These are phyloP conservation scores for Teinopalpus imperialis DNA, from an alignment of 2,888 invertebrate genomes.

Conservation along the genomic window DNA sequence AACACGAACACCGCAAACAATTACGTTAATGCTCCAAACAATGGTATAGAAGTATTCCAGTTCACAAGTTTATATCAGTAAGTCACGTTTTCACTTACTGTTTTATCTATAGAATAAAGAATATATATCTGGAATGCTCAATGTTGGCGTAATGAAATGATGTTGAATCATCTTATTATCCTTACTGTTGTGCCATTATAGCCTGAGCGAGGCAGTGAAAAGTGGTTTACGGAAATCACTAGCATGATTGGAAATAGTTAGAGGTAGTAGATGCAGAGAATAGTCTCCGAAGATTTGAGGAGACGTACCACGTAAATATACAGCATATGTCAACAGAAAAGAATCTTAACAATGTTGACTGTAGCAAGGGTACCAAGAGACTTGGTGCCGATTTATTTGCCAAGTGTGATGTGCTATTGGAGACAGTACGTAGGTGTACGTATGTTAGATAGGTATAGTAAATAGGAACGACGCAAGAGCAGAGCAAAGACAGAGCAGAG, in stretches of 20 bases:
- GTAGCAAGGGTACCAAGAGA: conserved; percentile 12
- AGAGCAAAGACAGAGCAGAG: conserved; percentile 63
- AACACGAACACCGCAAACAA: conserved; percentile 13
- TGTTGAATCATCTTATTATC: neutral
- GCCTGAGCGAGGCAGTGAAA: neutral
- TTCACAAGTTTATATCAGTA: conserved; percentile 43
- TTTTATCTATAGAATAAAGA: conserved; percentile 22
- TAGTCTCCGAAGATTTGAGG: neutral
- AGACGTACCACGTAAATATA: conserved; percentile 5
- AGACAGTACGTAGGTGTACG: conserved; percentile 28
- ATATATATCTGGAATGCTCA: conserved; percentile 3
- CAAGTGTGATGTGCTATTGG: conserved; percentile 17
- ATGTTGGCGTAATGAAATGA: conserved; percentile 4
- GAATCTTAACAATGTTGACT: conserved; percentile 18
- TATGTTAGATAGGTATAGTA: conserved; percentile 32
- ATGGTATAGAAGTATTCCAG: conserved; percentile 39
- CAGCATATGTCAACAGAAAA: conserved; percentile 11
- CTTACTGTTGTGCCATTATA: neutral
- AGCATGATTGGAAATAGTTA: conserved; percentile 6
- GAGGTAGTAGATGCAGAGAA: conserved; percentile 8
- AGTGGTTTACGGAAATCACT: conserved; percentile 5
- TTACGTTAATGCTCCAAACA: conserved; percentile 41
- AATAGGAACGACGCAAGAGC: conserved; percentile 72
- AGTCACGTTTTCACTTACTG: conserved; percentile 42
- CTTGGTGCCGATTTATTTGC: conserved; percentile 8